phyloP scores from a whole-genome alignment of 1,140 invertebrate genomes.

The Medauroidea extradentata region DNA sequence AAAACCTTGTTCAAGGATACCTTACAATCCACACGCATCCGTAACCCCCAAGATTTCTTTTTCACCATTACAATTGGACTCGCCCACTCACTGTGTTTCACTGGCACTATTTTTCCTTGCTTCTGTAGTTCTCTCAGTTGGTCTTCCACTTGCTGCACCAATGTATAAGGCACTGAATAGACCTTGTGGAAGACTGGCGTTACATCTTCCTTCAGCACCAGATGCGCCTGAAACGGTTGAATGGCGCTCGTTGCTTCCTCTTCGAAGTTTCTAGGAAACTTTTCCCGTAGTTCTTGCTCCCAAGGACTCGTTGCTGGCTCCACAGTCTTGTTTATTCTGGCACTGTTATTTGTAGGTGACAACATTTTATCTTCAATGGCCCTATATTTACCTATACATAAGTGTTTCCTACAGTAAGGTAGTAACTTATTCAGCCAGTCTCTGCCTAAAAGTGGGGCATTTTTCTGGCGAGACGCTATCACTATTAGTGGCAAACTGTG shows the following conservation, averaged over 20 bases:
- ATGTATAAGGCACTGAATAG: slow-evolving; percentile 1
- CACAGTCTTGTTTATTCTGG: too few relatives aligned
- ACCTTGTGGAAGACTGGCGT: neutral
- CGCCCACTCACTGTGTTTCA: slow-evolving; percentile 30
- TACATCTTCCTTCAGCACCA: neutral
- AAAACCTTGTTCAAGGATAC: slow-evolving; percentile 37
- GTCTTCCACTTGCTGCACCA: neutral
- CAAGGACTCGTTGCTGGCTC: too few relatives aligned
- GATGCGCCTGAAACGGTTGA: neutral
- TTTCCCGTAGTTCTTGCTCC: neutral
- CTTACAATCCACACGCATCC: slow-evolving; percentile 47
- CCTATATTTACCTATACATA: too few relatives aligned
- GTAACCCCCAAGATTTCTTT: slow-evolving; percentile 39
- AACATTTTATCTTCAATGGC: too few relatives aligned
- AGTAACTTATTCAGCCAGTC: too few relatives aligned
- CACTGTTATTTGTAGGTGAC: too few relatives aligned
- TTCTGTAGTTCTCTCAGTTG: neutral
- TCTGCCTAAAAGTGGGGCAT: too few relatives aligned
- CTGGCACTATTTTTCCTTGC: neutral
- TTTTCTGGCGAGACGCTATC: too few relatives aligned
- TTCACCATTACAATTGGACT: slow-evolving; percentile 42
- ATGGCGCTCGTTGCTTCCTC: neutral
- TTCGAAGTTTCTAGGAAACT: neutral
- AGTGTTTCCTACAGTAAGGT: too few relatives aligned
- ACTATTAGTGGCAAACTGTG: too few relatives aligned